Percentiles rank a stretch among this genome's conserved stretches.
Conservation (phyloP, 2,797 vertebrate species). For the Hipposideros larvatus region DNA sequence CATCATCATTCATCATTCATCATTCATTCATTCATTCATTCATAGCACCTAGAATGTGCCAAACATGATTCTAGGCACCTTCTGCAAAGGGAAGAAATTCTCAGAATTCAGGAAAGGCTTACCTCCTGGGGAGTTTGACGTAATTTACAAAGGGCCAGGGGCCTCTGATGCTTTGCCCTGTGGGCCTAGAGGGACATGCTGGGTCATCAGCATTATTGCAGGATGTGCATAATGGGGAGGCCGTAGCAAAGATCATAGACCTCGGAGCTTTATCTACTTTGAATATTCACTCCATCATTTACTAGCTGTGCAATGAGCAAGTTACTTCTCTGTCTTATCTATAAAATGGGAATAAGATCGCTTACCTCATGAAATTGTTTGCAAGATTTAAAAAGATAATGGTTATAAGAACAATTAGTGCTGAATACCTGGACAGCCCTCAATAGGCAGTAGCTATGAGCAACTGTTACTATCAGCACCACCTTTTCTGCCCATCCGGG, state of each 20-base stretch:
- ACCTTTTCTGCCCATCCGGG: neutral
- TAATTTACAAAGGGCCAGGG: accelerated
- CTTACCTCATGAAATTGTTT: neutral
- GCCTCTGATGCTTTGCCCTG: neutral
- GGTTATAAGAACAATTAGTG: neutral
- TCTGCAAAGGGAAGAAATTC: neutral
- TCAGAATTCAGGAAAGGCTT: neutral
- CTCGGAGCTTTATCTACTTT: neutral
- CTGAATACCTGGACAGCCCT: neutral
- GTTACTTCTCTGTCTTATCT: neutral
- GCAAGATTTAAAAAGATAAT: neutral
- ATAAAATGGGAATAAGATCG: neutral
- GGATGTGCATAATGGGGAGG: neutral
- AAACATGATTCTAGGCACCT: neutral
- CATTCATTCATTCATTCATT: neutral
- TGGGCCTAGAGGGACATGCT: neutral
- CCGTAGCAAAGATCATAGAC: neutral
- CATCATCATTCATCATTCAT: neutral
- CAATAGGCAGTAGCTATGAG: neutral
- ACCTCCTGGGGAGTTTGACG: too few relatives aligned
- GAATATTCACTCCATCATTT: neutral
- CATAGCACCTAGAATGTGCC: neutral
- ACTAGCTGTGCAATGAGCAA: neutral
- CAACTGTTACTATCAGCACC: neutral
- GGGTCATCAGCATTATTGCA: neutral